Evolutionary conservation across 1,140 invertebrate species (phyloP), one percentile per base, ranked within the genome.

Genomic region (Eupristina koningsbergeri): DNA sequence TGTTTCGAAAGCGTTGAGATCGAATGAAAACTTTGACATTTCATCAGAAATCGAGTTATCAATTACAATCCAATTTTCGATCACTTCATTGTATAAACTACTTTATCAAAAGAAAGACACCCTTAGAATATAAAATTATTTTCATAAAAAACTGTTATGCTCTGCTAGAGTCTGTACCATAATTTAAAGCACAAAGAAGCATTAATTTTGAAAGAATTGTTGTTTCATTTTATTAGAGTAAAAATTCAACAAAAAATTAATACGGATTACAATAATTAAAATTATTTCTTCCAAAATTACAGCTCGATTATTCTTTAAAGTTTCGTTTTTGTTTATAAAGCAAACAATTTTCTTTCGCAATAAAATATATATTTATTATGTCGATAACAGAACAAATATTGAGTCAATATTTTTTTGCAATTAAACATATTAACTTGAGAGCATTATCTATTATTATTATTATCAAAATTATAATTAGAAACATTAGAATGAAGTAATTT

Each of bases 1-100:
- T 89, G 86, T 89, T 89, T 87, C 86, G 82, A 80, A 84, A 83
- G 81, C 81, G 64, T 58, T 67, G 39, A 63, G 61, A 53, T 63
- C 17, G 3, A 31, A 76, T 26, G 7, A 3, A 36, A 69, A 69
- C 15, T 69, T 69, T 39, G 61, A 39, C 22, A 5, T 69, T 39
- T 39, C 34, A 69, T 69, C 34, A 39, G 64, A 26, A 71, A 71
- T 71, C 39, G 39, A 41, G 7, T 71, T n/a, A 71, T 26, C 26
- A 41, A 71, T 41, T 39, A 71, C 22, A 13, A 71, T 71, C 9
- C 61, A 13, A 34, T 34, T 64, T 64, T 34, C 58, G 3, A 29
- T 9, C 7, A 63, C 13, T 63, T 63, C 50, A 53, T 53, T 53
- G 17, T 53, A 17, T 17, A 53, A 53, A 53, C 41, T 17, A 53